Evolutionary conservation across 35 echinoderm and acorn worm species (phyloP).

Genomic region (Amphiura filiformis): DNA sequence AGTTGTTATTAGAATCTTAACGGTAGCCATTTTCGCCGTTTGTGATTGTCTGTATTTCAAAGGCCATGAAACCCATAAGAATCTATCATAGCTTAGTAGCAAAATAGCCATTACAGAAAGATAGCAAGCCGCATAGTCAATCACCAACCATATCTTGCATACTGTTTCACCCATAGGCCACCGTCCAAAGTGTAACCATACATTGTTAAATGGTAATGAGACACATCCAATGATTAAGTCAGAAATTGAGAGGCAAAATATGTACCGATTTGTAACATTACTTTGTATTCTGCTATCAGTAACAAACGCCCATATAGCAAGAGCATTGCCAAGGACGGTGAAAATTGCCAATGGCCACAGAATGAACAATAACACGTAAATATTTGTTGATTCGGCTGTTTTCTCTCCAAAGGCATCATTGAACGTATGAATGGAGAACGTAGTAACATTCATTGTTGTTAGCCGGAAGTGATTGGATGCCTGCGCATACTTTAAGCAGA

Average conservation of each 20-base stretch:
- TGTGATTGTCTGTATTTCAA: background rate
- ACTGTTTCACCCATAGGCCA: background rate
- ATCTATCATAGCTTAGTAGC: background rate
- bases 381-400: background rate
- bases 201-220: background rate
- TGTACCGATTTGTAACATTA: background rate
- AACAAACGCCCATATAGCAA: background rate
- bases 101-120: background rate
- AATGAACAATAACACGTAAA: background rate
- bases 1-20: background rate
- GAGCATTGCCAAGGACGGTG: background rate
- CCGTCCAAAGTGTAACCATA: background rate
- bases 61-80: background rate
- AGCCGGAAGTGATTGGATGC: too few relatives aligned
- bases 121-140: background rate
- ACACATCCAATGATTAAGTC: background rate
- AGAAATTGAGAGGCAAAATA: background rate
- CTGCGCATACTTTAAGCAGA: too few relatives aligned
- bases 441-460: too few relatives aligned
- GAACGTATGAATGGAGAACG: too few relatives aligned
- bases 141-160: background rate
- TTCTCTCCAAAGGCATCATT: background rate
- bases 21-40: background rate
- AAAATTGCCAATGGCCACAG: background rate
- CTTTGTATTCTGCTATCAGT: background rate